Base-by-base conservation (phyloP, 1,140 invertebrate species). In the Ylistrum balloti region DNA sequence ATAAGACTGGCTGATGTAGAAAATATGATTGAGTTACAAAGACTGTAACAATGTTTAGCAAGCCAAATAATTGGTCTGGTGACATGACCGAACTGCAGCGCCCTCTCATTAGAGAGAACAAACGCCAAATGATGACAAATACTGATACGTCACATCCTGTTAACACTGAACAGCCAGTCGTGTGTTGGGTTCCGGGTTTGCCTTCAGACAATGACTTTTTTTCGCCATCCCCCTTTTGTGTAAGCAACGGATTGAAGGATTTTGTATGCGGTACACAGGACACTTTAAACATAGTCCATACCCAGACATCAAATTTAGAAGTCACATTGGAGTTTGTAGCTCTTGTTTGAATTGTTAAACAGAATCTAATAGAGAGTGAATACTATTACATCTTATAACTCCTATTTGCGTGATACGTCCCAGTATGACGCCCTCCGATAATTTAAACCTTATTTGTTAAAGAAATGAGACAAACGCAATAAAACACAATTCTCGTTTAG, bases 121-220 rank as follows among this genome's bases (percentile, higher is more conserved):
- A 11, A n/a, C 3, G n/a, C 56, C n/a, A n/a, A 1, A 74, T 74
- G 56, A 74, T 74, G 56, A 28, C 13, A 74, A n/a, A 74, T 74
- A 3, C 22, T 74, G 56, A 74, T 74, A 74, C 56, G 56, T 74
- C 56, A 74, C 56, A 74, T 74, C 56, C 56, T 74, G 56, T 74
- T 28, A 28, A 74, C 9, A 74, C 28, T 11, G 28, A 74, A 28
- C 56, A 74, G 56, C 56, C 22, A 74, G 3, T 74, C 22, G 22
- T 2, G n/a, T 74, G 22, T n/a, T 74, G 28, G 28, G 9, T 74
- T 74, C n/a, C 56, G n/a, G 22, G 56, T 74, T 74, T 74, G 56
- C n/a, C 22, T n/a, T 74, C 22, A 28, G n/a, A 28, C 13, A 74
- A 74, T 74, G 56, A 28, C n/a, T 5, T 28, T 74, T 74, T n/a